Evolutionary conservation across 2,797 vertebrate species (phyloP), one percentile per base, ranked within the genome.

Genomic region (Pseudochirops corinnae): DNA sequence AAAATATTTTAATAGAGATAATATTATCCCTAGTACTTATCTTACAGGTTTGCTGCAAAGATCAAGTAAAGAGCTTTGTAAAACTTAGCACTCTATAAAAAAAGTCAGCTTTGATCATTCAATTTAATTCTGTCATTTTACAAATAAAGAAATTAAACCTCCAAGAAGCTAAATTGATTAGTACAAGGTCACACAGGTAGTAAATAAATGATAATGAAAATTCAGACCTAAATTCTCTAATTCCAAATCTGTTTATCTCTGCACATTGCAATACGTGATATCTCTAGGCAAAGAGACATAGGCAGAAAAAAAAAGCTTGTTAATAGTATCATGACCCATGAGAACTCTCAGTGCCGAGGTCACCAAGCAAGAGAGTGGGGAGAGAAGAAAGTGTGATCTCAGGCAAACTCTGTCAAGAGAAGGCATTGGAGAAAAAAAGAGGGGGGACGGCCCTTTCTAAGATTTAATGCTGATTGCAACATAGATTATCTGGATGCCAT

Each of bases 391-490:
- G 46, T 95, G 93, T 74, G 94, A 96, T 96, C 92, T 96, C 82
- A 91, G 93, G 94, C 91, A n/a, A 92, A 95, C 92, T 24, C 74
- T 55, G 97, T 90, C 94, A 12, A 96, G 92, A 92, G 92, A 98
- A 97, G 94, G 4, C 60, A 39, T 52, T 90, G 92, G 18, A 58
- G 92, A 96, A 97, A 94, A 96, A 90, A 97, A 96, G 12, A 9
- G 28, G 2, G 91, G 97, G 95, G 93, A 95, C 93, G 90, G 93
- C 26, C 62, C 11, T 96, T 96, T 97, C 95, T 60, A 58, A 0
- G 92, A 96, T 97, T 97, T 96, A 96, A 95, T 97, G 96, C 97
- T 98, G 98, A 98, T 98, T 97, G 96, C 97, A 92, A 98, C 97
- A 94, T 95, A 97, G 98, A 98, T 98, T 96, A 96, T 60, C 96